Percentiles rank a stretch among this genome's conserved stretches.
Conservation (phyloP, 2,113 vertebrate genomes). For the Nothoprocta pentlandii region DNA sequence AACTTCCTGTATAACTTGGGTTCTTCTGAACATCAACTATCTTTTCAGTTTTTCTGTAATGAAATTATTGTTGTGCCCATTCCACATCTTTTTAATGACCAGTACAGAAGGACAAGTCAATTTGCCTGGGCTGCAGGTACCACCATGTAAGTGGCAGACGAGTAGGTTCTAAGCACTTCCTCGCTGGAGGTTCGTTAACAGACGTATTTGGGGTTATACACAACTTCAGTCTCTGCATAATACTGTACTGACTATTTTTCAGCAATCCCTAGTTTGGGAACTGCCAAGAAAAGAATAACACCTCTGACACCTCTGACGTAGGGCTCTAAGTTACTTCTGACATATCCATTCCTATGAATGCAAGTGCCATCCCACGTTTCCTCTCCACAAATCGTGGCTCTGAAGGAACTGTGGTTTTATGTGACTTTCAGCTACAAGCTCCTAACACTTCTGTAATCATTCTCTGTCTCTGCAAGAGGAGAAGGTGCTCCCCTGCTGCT, state of each 20-base stretch:
- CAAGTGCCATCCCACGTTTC: background rate
- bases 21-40: background rate
- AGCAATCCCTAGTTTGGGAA: background rate
- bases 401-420: background rate
- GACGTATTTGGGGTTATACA: background rate
- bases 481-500: conserved; percentile 10
- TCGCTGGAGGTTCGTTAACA: background rate
- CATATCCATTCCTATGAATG: background rate
- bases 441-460: background rate
- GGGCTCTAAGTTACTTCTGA: background rate
- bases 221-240: background rate
- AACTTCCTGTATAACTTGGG: background rate
- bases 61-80: background rate
- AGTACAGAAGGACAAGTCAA: background rate
- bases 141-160: background rate
- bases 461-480: conserved; percentile 6
- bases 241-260: background rate
- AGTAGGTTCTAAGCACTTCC: background rate
- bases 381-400: background rate
- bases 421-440: background rate
- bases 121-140: background rate
- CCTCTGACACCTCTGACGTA: background rate
- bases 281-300: background rate
- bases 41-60: background rate
- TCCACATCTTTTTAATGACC: background rate